These are phyloP conservation scores for Cataglyphis hispanica DNA, from an alignment of 1,140 invertebrate genomes.

Conservation along the genomic window DNA sequence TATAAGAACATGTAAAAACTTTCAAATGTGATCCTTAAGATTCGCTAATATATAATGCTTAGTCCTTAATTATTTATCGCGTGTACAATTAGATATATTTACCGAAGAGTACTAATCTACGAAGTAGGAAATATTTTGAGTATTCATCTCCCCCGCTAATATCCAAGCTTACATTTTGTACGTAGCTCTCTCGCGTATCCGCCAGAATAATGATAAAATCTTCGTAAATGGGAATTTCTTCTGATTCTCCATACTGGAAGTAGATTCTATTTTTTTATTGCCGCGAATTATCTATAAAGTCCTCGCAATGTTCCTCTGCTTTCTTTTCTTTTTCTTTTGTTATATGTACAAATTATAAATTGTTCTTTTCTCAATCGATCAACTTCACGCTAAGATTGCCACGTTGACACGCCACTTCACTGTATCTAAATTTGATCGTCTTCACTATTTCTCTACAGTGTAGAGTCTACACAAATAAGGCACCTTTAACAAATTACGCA, in stretches of 20 bases:
- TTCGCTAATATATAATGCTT: constrained; percentile 69
- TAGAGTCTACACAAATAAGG: constrained; percentile 82
- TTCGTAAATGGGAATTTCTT: constrained; percentile 54
- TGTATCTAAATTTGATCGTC: constrained; percentile 72
- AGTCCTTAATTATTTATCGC: constrained; percentile 71
- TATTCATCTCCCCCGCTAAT: constrained; percentile 80
- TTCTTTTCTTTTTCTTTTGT: constrained; percentile 2
- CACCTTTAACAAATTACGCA: constrained; percentile 86
- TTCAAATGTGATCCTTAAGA: constrained; percentile 79
- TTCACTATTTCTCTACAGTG: constrained; percentile 72
- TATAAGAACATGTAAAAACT: constrained; percentile 86
- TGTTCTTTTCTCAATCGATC: constrained; percentile 77
- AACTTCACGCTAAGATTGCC: constrained; percentile 62
- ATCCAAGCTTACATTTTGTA: constrained; percentile 68
- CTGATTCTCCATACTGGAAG: constrained; percentile 54
- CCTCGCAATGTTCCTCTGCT: constrained; percentile 57
- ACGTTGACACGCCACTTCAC: constrained; percentile 72
- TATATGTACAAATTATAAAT: constrained; percentile 82
- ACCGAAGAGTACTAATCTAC: constrained; percentile 80
- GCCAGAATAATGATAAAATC: constrained; percentile 61
- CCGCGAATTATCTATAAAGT: constrained; percentile 73
- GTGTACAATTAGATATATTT: constrained; percentile 78
- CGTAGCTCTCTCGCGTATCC: constrained; percentile 58
- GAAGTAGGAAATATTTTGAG: constrained; percentile 85
- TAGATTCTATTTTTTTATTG: constrained; percentile 71